A percentile compares a stretch with the other conserved stretches of the same genome.
Evolutionary conservation across 1,140 invertebrate genomes (phyloP).

Genomic region (Augochlora pura): DNA sequence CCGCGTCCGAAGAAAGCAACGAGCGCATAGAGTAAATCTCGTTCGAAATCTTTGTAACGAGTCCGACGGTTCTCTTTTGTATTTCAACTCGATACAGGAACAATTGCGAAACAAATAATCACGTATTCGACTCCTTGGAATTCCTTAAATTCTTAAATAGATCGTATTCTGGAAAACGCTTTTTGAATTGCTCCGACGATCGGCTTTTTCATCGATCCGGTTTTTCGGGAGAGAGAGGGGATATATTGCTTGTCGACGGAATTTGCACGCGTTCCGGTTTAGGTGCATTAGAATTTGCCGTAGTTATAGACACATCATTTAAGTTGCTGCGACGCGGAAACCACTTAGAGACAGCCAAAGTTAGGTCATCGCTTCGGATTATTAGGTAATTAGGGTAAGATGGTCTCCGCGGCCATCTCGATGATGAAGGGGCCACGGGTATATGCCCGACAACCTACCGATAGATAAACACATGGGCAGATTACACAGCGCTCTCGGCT

Average conservation of each 20-base stretch:
- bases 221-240: too few relatives aligned
- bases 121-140: too few relatives aligned
- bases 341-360: conserved; percentile 63
- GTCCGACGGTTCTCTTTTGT: too few relatives aligned
- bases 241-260: conserved; percentile 1
- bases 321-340: conserved; percentile 56
- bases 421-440: conserved; percentile 68
- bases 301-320: conserved; percentile 60
- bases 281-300: conserved; percentile 50
- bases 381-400: conserved; percentile 77
- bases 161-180: too few relatives aligned
- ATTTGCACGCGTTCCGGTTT: conserved; percentile 2
- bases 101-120: too few relatives aligned
- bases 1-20: too few relatives aligned
- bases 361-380: conserved; percentile 74
- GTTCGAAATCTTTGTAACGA: too few relatives aligned
- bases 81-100: too few relatives aligned
- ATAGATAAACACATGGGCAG: conserved; percentile 78
- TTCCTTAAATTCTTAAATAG: too few relatives aligned
- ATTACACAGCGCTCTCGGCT: conserved; percentile 74
- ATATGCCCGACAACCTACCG: conserved; percentile 68
- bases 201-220: too few relatives aligned
- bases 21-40: too few relatives aligned
- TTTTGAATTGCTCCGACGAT: too few relatives aligned
- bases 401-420: conserved; percentile 70